These are phyloP conservation scores for Solenopsis fugax DNA, from an alignment of 1,140 invertebrate species.

Conservation along the genomic window DNA sequence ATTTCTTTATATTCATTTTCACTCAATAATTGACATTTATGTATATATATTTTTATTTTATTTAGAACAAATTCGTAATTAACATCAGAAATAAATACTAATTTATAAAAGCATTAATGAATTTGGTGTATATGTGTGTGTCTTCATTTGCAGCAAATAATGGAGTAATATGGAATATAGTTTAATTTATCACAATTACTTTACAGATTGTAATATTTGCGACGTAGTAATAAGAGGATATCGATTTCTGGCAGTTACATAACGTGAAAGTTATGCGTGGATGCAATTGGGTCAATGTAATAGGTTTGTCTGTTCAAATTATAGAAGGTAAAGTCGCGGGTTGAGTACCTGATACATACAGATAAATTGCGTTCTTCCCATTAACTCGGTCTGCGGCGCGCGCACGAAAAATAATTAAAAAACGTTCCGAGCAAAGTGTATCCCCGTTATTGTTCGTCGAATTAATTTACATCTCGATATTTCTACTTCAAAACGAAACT, in stretches of 20 bases:
- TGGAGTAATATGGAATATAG: background rate
- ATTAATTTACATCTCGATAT: conserved; percentile 67
- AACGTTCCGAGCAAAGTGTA: conserved; percentile 17
- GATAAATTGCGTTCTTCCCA: conserved; percentile 28
- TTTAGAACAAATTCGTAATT: background rate
- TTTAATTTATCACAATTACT: conserved; percentile 30
- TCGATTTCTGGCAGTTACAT: conserved; percentile 3
- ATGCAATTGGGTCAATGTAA: conserved; percentile 28
- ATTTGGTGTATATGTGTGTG: background rate
- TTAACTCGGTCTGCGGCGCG: conserved; percentile 33
- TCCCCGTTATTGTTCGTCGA: conserved; percentile 11
- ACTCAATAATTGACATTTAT: background rate
- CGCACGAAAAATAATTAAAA: conserved; percentile 46
- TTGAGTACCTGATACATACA: conserved; percentile 4
- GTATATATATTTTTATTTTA: background rate
- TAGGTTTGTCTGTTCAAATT: conserved; percentile 39
- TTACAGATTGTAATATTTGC: background rate
- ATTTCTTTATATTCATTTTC: background rate
- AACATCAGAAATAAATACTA: conserved; percentile 18
- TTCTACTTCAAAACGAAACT: conserved; percentile 65
- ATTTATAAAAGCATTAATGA: background rate
- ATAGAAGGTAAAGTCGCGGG: background rate
- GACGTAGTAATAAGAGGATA: background rate
- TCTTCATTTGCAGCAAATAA: background rate
- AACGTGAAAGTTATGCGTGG: background rate